Evolutionary conservation across 2,797 vertebrate genomes (phyloP), one percentile per base, ranked within the genome.

Genomic region (Harpagifer antarcticus): DNA sequence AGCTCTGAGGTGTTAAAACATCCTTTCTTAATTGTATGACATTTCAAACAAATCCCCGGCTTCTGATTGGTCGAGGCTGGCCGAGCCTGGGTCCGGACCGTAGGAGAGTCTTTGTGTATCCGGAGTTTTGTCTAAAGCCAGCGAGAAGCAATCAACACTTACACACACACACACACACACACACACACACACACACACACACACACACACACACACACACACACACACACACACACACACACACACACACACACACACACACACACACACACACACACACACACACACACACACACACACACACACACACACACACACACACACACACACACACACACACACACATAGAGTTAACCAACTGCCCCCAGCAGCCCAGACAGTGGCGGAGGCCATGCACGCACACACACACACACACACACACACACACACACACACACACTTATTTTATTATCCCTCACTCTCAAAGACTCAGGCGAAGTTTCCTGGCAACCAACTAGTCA

Each of bases 401-500:
- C 23, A 23, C 3, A 3, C 2, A 20, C 20, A 20, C 20, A 23
- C 23, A 23, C 23, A 23, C 23, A 23, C 3, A 3, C 2, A 20
- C 20, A 20, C 20, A 23, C 23, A 23, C 23, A 23, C 23, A 23
- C 3, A 3, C 2, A 20, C 20, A 20, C 20, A 23, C 23, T 88
- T 66, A 23, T 91, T 93, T 93, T 90, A 90, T 91, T 90, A 91
- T 85, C 72, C 81, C 58, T 86, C 86, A 88, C 86, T 87, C 86
- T 91, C 78, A 90, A 94, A 93, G 89, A 87, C 85, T 86, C 64
- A 0, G 70, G 79, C 86, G 55, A 92, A 90, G 94, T 94, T 91
- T 93, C 93, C 92, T 87, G 88, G 93, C 93, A 95, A 94, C 94
- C 84, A 81, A 79, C 75, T 76, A 60, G 76, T 80, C 82, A 91